Percentiles rank a stretch among this genome's conserved stretches.
Conservation (phyloP, 2,888 invertebrate species). For the Agapostemon virescens region DNA sequence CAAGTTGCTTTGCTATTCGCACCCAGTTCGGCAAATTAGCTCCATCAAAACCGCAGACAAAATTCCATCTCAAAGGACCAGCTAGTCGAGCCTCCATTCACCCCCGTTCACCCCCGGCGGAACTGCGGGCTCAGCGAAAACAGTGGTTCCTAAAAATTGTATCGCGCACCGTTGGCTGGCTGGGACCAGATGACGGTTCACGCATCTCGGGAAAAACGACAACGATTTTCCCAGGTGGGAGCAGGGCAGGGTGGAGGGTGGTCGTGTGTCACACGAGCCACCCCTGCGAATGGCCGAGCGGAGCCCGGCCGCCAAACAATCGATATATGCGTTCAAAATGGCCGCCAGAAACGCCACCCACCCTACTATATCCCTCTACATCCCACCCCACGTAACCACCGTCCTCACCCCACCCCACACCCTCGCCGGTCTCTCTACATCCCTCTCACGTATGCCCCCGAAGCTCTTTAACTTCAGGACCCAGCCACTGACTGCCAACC, state of each 20-base stretch:
- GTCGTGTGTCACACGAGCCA: constrained; percentile 71
- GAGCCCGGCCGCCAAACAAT: constrained; percentile 81
- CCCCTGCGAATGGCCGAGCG: constrained; percentile 79
- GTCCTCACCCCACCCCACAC: constrained; percentile 59
- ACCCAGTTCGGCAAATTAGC: neutral
- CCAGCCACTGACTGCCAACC: constrained; percentile 75
- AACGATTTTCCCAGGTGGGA: constrained; percentile 60
- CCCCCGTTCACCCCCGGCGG: neutral
- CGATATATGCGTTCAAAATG: constrained; percentile 81
- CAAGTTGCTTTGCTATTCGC: neutral
- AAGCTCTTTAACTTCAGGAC: constrained; percentile 78
- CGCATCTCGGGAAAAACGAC: constrained; percentile 54
- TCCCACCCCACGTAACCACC: constrained; percentile 62
- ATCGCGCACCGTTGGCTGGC: neutral
- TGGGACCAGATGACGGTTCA: constrained; percentile 40
- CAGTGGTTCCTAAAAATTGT: neutral
- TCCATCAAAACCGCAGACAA: neutral
- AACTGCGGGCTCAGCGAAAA: neutral
- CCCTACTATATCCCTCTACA: constrained; percentile 70
- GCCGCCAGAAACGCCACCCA: constrained; percentile 80
- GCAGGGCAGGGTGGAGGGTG: constrained; percentile 58
- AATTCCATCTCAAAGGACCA: neutral
- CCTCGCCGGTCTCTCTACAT: constrained; percentile 64
- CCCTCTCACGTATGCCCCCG: constrained; percentile 79
- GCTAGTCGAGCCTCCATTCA: neutral